Base-by-base conservation (phyloP, 1,140 invertebrate species). In the Sesamia nonagrioides region DNA sequence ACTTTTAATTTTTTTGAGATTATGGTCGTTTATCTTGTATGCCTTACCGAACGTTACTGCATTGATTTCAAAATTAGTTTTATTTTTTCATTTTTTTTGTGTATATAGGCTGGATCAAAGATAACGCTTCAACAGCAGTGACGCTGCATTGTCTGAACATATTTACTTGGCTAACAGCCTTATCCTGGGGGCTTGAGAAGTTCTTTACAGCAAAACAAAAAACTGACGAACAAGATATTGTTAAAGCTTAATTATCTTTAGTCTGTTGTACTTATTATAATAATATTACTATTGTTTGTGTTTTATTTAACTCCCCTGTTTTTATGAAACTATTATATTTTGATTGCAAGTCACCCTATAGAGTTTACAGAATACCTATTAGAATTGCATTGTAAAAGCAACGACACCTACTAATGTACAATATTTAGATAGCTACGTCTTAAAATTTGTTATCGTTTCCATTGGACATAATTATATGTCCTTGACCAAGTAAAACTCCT, bases 91-190 rank as follows among this genome's bases (percentile, higher is more conserved):
- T n/a, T n/a, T 17, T 18, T 40, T 15, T 63, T 74, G 73, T 79
- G n/a, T 81, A 91, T 92, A 6, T 79, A 96, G 96, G 96, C 73
- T 95, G 95, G 91, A 95, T 97, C 6, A 95, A 96, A 78, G 96
- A 97, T 86, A 91, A 92, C 0, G 93, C 93, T 17, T 91, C 96
- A 79, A 97, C 96, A 60, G 88, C 95, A 7, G 91, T 96, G 9
- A 95, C 96, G 6, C 82, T 97, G 66, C 96, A 97, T 82, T 96
- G 95, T 81, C 89, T 97, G 0, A 97, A 97, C 72, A 94, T 96
- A 15, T 93, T 96, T 76, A 96, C 96, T 1, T 97, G 96, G 85
- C 73, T 96, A 1, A 96, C 96, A 0, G 95, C 95, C 0, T 90
- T 96, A 9, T 95, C 95, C 0, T 97, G 96, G 96, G 92, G 93